Evolutionary conservation across 2,113 vertebrate species (phyloP), one percentile per base, ranked within the genome.

Genomic region (Chunga burmeisteri): DNA sequence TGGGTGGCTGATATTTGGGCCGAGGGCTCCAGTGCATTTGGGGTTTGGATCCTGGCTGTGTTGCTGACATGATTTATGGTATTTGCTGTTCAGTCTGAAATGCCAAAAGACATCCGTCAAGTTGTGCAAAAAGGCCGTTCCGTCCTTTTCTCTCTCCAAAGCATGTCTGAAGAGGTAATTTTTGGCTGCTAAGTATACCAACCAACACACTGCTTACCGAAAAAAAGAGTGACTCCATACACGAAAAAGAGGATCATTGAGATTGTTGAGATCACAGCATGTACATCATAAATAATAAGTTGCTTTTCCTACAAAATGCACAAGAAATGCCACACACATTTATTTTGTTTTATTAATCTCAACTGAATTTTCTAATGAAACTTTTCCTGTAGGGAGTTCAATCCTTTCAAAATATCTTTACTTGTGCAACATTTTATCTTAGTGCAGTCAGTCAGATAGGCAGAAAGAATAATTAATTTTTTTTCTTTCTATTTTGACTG

Each of bases 31-130:
- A 58, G 36, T 40, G 16, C 44, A 16, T 72, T 63, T 72, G 68
- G 34, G n/a, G 14, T 77, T 79, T 88, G 88, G 72, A 47, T 81
- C 65, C 40, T 75, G 30, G 23, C 61, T 91, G 67, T 86, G 83
- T 23, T 91, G 73, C 71, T 94, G 70, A 94, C 62, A 38, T 70
- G 94, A 89, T 94, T 94, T 91, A 81, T 77, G 47, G 17, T 62
- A 47, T 95, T 91, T 89, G 36, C 70, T 79, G 13, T 82, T 94
- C 65, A 38, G 49, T 80, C 3, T 85, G 74, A 95, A 96, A 91
- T 85, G 73, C 59, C 71, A 86, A 73, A 56, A 56, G 56, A 27
- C 55, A 93, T 94, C 26, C 71, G 72, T 94, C 90, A 95, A 42
- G 13, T 49, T 81, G 46, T 68, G 79, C n/a, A 86, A 61, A 94